Conservation (phyloP, 2,888 invertebrate genomes). For the Abrostola triplasia region DNA sequence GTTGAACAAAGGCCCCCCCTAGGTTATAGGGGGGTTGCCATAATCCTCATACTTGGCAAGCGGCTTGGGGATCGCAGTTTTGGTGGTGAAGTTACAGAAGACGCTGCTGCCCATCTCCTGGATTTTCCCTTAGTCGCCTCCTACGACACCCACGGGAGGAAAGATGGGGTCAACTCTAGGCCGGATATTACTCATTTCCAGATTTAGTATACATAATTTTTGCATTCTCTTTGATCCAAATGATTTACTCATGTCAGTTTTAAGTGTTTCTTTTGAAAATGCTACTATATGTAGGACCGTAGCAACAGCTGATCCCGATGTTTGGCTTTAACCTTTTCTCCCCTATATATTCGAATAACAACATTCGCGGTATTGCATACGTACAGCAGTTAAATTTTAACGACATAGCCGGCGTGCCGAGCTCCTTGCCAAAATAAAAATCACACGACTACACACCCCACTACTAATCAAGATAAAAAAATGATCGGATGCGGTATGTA, state of each 20-base stretch:
- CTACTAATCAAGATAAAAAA: conserved; percentile 21
- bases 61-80: no score
- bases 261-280: not conserved
- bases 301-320: conserved; percentile 37
- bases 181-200: no score
- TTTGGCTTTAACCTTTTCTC: conserved; percentile 15
- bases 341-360: conserved; percentile 29
- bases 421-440: conserved; percentile 68
- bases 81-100: no score
- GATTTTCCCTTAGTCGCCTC: no score
- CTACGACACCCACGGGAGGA: no score
- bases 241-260: not conserved
- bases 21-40: no score
- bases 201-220: no score
- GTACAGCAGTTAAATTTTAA: conserved; percentile 71
- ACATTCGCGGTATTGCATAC: conserved; percentile 54
- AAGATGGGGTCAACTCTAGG: no score
- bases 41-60: no score
- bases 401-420: conserved; percentile 61
- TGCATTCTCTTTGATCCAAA: no score
- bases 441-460: conserved; percentile 46
- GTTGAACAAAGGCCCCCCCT: no score
- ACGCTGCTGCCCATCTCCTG: no score
- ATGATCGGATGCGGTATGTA: conserved; percentile 29
- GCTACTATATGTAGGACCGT: conserved; percentile 3